phyloP scores from a whole-genome alignment of 2,113 vertebrate species.

The Ranitomeya variabilis region DNA sequence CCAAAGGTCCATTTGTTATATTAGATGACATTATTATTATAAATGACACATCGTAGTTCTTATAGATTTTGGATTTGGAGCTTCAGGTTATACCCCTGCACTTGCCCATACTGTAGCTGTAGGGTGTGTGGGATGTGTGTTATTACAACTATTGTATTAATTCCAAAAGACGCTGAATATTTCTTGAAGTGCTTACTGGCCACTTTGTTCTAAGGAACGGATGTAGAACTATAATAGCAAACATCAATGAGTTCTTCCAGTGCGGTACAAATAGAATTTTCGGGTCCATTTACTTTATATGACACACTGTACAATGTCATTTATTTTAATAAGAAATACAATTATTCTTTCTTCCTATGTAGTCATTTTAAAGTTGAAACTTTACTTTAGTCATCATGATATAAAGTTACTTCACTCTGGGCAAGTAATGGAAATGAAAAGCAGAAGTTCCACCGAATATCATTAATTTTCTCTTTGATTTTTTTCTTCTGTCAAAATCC shows the following conservation, averaged over 20 bases:
- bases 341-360: neutral
- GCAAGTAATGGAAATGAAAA: conserved; percentile 26
- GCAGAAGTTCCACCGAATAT: neutral
- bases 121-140: neutral
- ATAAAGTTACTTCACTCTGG: conserved; percentile 17
- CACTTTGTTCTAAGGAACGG: neutral
- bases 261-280: conserved; percentile 7
- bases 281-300: conserved; percentile 2
- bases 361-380: neutral
- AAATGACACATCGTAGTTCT: too few relatives aligned
- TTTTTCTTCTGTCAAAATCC: conserved; percentile 30
- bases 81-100: neutral
- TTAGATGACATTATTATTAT: too few relatives aligned
- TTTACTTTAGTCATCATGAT: conserved; percentile 12
- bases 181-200: neutral
- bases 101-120: neutral
- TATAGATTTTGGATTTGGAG: too few relatives aligned
- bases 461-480: conserved; percentile 23
- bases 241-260: neutral
- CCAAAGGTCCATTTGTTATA: too few relatives aligned
- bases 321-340: conserved; percentile 29
- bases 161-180: neutral
- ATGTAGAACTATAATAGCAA: neutral
- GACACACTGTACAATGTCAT: conserved; percentile 7
- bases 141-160: neutral